These are phyloP conservation scores for Drosophila algonquin DNA, from an alignment of 2,888 invertebrate genomes.

Conservation along the genomic window DNA sequence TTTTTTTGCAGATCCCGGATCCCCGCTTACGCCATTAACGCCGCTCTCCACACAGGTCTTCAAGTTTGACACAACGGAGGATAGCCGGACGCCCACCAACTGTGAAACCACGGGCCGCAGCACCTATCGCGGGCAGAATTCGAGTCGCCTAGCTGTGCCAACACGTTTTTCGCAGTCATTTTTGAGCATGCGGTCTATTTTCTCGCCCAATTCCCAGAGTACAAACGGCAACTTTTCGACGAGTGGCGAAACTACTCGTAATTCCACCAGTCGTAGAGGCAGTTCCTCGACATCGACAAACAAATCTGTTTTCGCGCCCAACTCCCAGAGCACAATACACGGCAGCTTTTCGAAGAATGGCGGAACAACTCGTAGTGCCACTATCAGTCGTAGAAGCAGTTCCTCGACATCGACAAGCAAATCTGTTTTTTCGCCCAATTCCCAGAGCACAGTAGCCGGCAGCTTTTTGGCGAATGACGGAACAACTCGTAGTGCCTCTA, in stretches of 20 bases:
- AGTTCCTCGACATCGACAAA: too few relatives aligned
- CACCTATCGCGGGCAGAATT: slow-evolving; percentile 1
- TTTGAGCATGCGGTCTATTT: slow-evolving; percentile 51
- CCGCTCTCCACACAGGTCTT: slow-evolving; percentile 62
- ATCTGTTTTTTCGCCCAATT: slow-evolving; percentile 27
- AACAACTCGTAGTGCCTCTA: too few relatives aligned
- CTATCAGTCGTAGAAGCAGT: too few relatives aligned
- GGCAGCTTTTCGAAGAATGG: too few relatives aligned
- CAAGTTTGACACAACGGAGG: slow-evolving; percentile 50
- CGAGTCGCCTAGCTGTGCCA: slow-evolving; percentile 21
- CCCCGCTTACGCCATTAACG: slow-evolving; percentile 71
- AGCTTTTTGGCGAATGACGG: too few relatives aligned
- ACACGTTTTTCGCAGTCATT: slow-evolving; percentile 52
- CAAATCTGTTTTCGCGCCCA: slow-evolving; percentile 26
- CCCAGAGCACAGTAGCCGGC: slow-evolving; percentile 32
- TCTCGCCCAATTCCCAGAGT: slow-evolving; percentile 51
- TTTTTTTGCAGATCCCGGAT: slow-evolving; percentile 60
- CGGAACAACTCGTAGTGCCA: too few relatives aligned
- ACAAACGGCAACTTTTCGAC: slow-evolving; percentile 3
- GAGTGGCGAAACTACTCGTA: too few relatives aligned
- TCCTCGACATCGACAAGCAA: too few relatives aligned
- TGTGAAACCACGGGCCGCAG: background rate
- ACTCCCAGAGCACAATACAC: too few relatives aligned
- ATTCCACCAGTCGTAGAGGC: too few relatives aligned
- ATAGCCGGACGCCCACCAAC: slow-evolving; percentile 16